Evolutionary conservation across 2,113 vertebrate genomes (phyloP).

Genomic region (Nematolebias whitei): DNA sequence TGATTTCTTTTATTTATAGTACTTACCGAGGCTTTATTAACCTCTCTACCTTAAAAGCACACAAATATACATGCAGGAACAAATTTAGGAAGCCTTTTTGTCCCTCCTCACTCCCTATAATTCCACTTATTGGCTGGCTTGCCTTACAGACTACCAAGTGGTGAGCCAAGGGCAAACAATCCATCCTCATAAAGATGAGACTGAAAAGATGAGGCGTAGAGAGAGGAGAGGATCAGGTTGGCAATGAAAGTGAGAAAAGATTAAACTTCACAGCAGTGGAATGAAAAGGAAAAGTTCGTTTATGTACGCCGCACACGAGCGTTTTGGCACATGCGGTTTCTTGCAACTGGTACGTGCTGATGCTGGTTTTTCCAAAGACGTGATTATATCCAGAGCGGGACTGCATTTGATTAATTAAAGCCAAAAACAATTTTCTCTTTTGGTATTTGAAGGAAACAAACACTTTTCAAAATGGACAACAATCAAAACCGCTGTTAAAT

Average conservation of each 20-base stretch:
- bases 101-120: background rate
- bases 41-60: conserved; percentile 11
- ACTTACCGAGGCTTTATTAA: conserved; percentile 45
- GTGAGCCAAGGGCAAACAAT: conserved; percentile 47
- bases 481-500: background rate
- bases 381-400: background rate
- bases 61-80: conserved; percentile 10
- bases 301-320: conserved; percentile 4
- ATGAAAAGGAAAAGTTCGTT: conserved; percentile 12
- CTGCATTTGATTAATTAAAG: conserved; percentile 32
- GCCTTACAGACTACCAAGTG: conserved; percentile 46
- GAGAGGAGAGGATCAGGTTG: conserved; percentile 27
- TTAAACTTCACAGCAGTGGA: conserved; percentile 26
- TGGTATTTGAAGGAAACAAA: conserved; percentile 1
- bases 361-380: conserved; percentile 15
- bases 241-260: conserved; percentile 30
- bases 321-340: background rate
- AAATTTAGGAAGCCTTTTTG: conserved; percentile 3
- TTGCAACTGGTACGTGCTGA: too few species aligned
- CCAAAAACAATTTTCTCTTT: conserved; percentile 3
- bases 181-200: conserved; percentile 49
- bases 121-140: conserved; percentile 17
- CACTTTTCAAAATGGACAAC: conserved; percentile 9
- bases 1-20: conserved; percentile 57
- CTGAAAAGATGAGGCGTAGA: conserved; percentile 20